phyloP scores from a whole-genome alignment of 2,888 invertebrate genomes.

The Pimpla rufipes region DNA sequence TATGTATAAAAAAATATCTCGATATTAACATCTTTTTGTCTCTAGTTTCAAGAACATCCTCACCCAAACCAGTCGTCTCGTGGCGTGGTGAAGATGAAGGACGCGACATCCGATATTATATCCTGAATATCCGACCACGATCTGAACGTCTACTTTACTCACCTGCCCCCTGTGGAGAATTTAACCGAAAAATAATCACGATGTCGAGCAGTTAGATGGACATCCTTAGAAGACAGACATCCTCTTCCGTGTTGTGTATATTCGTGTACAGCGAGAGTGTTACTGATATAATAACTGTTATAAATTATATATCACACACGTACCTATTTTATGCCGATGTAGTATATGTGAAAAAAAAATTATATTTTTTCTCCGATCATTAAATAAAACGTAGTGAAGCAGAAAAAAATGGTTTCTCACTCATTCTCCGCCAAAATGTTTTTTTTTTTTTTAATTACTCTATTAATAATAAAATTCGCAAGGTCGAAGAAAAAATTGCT shows the following conservation, averaged over 20 bases:
- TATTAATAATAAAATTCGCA: not conserved
- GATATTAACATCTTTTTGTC: not conserved
- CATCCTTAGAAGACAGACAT: constrained; percentile 20
- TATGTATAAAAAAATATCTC: not conserved
- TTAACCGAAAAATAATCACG: constrained; percentile 8
- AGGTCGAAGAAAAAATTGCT: constrained; percentile 54
- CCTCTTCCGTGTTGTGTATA: constrained; percentile 41
- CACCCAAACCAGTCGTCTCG: constrained; percentile 43
- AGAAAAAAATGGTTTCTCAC: constrained; percentile 20
- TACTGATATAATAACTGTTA: constrained; percentile 24
- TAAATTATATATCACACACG: constrained; percentile 6
- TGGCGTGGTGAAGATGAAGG: constrained; percentile 51
- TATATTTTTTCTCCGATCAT: constrained; percentile 56
- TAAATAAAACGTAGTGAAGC: constrained; percentile 54
- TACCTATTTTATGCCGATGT: constrained; percentile 19
- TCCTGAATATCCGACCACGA: constrained; percentile 18
- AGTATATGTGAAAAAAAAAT: constrained; percentile 49
- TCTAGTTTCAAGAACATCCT: constrained; percentile 63
- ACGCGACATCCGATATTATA: not conserved
- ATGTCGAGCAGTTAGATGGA: constrained; percentile 2
- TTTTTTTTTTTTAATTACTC: not conserved
- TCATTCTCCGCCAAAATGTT: not conserved
- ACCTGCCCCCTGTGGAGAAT: constrained; percentile 10
- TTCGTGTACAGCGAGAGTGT: constrained; percentile 34
- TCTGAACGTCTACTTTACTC: constrained; percentile 33